Evolutionary conservation across 2,113 vertebrate genomes (phyloP).

Genomic region (Sula dactylatra): DNA sequence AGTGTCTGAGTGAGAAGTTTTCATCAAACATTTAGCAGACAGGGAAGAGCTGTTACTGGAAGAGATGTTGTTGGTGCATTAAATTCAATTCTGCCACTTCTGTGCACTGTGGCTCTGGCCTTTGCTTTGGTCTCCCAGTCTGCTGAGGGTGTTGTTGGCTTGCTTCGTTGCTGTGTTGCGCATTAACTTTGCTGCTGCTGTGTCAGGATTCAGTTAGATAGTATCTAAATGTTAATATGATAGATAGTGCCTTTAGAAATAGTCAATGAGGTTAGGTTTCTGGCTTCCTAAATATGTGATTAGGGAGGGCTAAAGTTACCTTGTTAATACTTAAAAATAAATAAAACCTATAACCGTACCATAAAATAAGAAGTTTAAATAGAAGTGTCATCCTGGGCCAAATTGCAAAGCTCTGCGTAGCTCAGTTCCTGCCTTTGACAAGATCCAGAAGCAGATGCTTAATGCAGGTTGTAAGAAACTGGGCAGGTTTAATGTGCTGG

Average conservation of each 20-base stretch:
- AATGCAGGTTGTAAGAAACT: neutral
- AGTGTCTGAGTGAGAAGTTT: neutral
- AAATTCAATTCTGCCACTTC: neutral
- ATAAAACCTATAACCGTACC: slow-evolving; percentile 11
- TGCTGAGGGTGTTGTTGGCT: neutral
- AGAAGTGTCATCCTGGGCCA: neutral
- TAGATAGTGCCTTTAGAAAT: neutral
- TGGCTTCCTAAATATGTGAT: neutral
- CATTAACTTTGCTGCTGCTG: neutral
- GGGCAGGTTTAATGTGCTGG: neutral
- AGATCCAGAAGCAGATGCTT: slow-evolving; percentile 27
- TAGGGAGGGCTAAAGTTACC: neutral
- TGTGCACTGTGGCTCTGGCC: neutral
- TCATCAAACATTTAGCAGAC: neutral
- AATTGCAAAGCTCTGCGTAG: neutral
- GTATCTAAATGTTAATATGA: neutral
- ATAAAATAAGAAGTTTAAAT: slow-evolving; percentile 13
- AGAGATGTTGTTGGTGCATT: neutral
- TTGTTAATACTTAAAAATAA: slow-evolving; percentile 36
- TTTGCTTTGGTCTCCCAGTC: neutral
- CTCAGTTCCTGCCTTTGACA: neutral
- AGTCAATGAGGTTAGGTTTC: neutral
- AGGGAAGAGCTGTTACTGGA: neutral
- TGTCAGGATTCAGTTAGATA: slow-evolving; percentile 2
- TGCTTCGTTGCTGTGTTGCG: neutral